Percentiles rank a stretch among this genome's conserved stretches.
Conservation (phyloP, 2,888 invertebrate genomes). For the Thera obeliscata region DNA sequence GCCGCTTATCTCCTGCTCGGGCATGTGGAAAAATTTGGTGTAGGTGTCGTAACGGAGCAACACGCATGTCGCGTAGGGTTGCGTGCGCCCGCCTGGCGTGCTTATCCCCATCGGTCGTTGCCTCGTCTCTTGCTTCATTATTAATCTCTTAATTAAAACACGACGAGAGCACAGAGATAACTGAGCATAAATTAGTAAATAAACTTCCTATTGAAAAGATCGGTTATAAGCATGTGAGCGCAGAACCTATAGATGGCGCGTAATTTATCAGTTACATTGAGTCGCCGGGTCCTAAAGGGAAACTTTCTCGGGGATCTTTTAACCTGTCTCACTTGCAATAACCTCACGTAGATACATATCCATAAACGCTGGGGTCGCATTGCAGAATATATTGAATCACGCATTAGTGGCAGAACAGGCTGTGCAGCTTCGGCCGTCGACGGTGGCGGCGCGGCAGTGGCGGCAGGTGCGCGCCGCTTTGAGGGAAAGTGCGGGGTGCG, state of each 20-base stretch:
- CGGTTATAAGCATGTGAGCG: conserved; percentile 1
- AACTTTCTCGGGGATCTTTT: conserved; percentile 63
- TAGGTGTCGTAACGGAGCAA: conserved; percentile 83
- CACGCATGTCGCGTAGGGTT: conserved; percentile 77
- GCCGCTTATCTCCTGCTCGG: conserved; percentile 82
- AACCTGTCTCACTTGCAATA: conserved; percentile 65
- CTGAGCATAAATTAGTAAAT: conserved; percentile 30
- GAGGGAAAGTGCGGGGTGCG: conserved; percentile 80
- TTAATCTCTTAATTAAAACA: conserved; percentile 74
- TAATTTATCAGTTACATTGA: conserved; percentile 31
- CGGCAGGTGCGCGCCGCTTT: conserved; percentile 60
- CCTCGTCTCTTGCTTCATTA: conserved; percentile 65
- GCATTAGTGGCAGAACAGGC: conserved; percentile 64
- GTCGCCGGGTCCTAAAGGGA: conserved; percentile 41
- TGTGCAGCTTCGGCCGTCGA: conserved; percentile 32
- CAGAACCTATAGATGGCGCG: conserved; percentile 19
- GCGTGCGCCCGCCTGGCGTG: conserved; percentile 73
- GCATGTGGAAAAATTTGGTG: conserved; percentile 84
- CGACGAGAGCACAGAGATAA: conserved; percentile 27
- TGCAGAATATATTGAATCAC: conserved; percentile 66
- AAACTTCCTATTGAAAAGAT: conserved; percentile 25
- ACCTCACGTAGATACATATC: conserved; percentile 65
- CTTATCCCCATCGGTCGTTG: conserved; percentile 71
- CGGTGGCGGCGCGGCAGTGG: conserved; percentile 4
- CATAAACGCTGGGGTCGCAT: conserved; percentile 63